Evolutionary conservation across 2,113 vertebrate genomes (phyloP).

Genomic region (Ophiodon elongatus): DNA sequence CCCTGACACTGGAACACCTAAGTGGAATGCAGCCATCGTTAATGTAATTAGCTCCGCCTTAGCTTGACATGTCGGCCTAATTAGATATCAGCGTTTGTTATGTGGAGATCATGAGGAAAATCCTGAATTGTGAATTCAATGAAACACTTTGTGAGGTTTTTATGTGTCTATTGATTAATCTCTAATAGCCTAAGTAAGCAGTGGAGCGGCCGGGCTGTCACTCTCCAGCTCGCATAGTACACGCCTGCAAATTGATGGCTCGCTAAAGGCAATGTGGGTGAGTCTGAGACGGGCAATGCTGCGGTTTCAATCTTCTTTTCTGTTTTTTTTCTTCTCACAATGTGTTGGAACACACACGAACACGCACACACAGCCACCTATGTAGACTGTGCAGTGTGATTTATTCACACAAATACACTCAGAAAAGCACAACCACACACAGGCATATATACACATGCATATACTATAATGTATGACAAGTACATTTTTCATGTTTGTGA

Average conservation of each 20-base stretch:
- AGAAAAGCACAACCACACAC: neutral
- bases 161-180: slow-evolving; percentile 68
- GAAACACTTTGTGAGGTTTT: slow-evolving; percentile 48
- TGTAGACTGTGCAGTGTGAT: neutral
- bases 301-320: slow-evolving; percentile 41
- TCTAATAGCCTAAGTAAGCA: slow-evolving; percentile 55
- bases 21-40: neutral
- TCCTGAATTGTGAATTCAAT: slow-evolving; percentile 30
- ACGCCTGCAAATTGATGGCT: slow-evolving; percentile 51
- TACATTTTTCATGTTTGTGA: neutral
- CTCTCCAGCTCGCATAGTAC: slow-evolving; percentile 11
- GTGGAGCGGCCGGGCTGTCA: slow-evolving; percentile 39
- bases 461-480: neutral
- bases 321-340: slow-evolving; percentile 1
- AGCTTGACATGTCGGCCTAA: slow-evolving; percentile 1
- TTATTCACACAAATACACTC: neutral
- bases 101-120: neutral
- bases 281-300: slow-evolving; percentile 31
- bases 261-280: slow-evolving; percentile 45
- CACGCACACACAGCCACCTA: neutral
- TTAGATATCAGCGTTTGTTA: slow-evolving; percentile 16
- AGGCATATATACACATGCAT: neutral
- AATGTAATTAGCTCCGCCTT: slow-evolving; percentile 13
- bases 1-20: neutral
- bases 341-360: neutral